These are phyloP conservation scores for Callyntrura sp. DNA, from an alignment of 2,888 invertebrate species.

Conservation along the genomic window DNA sequence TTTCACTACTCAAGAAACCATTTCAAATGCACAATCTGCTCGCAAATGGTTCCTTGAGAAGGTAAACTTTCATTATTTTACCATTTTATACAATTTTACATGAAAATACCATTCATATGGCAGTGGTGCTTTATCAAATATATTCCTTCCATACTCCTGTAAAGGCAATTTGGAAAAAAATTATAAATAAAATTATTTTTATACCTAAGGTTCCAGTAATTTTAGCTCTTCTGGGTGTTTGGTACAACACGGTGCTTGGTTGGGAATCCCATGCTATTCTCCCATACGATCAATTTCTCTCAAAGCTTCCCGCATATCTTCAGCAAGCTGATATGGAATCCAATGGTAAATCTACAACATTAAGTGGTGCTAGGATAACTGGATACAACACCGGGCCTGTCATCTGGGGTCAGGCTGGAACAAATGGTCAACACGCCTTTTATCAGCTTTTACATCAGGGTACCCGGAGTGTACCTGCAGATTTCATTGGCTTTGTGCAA, in stretches of 20 bases:
- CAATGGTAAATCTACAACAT: slow-evolving; percentile 93
- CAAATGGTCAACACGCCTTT: slow-evolving; percentile 99
- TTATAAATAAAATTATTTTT: slow-evolving; percentile 85
- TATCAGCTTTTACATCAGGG: slow-evolving; percentile 99
- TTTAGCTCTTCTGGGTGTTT: slow-evolving; percentile 95
- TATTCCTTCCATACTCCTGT: no score
- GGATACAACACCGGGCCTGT: slow-evolving; percentile 89
- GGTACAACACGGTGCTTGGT: slow-evolving; percentile 98
- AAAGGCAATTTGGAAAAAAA: no score
- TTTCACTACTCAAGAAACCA: slow-evolving; percentile 99
- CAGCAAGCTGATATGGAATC: slow-evolving; percentile 99
- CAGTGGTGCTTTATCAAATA: no score
- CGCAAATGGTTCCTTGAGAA: slow-evolving; percentile 96
- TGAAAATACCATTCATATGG: no score
- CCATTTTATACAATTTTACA: no score
- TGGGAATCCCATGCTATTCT: slow-evolving; percentile 98
- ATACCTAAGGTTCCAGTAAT: slow-evolving; percentile 86
- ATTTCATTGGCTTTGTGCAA: slow-evolving; percentile 83
- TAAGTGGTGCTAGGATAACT: slow-evolving; percentile 77
- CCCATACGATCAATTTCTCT: slow-evolving; percentile 99
- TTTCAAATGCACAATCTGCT: slow-evolving; percentile 99
- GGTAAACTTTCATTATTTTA: slow-evolving; percentile 86
- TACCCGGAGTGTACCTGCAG: slow-evolving; percentile 81
- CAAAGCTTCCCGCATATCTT: slow-evolving; percentile 99
- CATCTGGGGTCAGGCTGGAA: slow-evolving; percentile 99